phyloP scores from a whole-genome alignment of 2,797 vertebrate genomes.

The Lycodopsis pacificus region DNA sequence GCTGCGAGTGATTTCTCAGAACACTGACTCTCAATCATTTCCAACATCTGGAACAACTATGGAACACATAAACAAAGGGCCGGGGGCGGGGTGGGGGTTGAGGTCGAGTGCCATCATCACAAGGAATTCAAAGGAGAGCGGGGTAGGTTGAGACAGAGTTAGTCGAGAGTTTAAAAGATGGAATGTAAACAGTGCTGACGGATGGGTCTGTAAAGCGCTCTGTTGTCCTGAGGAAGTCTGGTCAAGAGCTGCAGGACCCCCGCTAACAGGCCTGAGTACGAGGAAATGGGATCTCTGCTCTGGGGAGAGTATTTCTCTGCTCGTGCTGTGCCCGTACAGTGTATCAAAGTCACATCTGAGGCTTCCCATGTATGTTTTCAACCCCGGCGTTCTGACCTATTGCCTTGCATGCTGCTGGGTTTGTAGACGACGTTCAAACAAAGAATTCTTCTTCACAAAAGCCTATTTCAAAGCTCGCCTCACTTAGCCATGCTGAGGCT shows the following conservation, averaged over 20 bases:
- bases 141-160: constrained; percentile 47
- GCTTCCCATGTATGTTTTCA: constrained; percentile 45
- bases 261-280: constrained; percentile 53
- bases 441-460: constrained; percentile 43
- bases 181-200: constrained; percentile 79
- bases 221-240: constrained; percentile 71
- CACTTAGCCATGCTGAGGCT: constrained; percentile 31
- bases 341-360: constrained; percentile 74
- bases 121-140: constrained; percentile 60
- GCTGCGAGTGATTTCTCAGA: constrained; percentile 79
- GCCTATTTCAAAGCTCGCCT: constrained; percentile 44
- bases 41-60: constrained; percentile 84
- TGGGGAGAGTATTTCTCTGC: constrained; percentile 63
- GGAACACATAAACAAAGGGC: constrained; percentile 78
- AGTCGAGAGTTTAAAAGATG: constrained; percentile 59
- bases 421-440: constrained; percentile 64
- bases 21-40: constrained; percentile 80
- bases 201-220: constrained; percentile 69
- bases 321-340: constrained; percentile 65
- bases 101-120: constrained; percentile 61
- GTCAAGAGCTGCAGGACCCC: constrained; percentile 68
- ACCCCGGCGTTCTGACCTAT: constrained; percentile 58
- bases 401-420: constrained; percentile 51
- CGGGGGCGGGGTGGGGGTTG: constrained; percentile 9
- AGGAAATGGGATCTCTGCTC: constrained; percentile 69